Evolutionary conservation across 2,113 vertebrate species (phyloP).

Genomic region (Notarius quadriscutis): DNA sequence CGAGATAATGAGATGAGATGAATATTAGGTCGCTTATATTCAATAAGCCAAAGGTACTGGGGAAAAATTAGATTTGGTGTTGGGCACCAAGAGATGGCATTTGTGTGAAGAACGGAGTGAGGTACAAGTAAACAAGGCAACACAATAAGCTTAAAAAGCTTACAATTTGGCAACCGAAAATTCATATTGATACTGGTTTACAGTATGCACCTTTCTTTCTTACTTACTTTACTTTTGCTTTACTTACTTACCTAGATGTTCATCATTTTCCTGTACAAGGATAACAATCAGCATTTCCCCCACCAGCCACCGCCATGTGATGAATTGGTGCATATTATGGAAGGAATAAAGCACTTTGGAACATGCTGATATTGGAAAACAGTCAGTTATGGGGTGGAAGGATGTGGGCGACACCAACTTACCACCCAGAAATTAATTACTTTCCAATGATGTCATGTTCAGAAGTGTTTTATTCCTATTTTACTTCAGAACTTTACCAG

Average conservation of each 20-base stretch:
- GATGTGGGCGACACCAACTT: background rate
- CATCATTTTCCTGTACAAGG: background rate
- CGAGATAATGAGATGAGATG: no score
- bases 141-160: background rate
- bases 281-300: background rate
- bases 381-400: background rate
- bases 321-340: background rate
- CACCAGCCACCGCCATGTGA: background rate
- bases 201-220: background rate
- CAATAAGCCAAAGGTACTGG: background rate
- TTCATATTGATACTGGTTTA: background rate
- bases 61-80: background rate
- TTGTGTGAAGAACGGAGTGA: background rate
- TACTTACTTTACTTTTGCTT: no score
- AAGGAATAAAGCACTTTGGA: background rate
- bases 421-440: background rate
- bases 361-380: background rate
- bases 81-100: background rate
- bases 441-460: background rate
- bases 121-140: background rate
- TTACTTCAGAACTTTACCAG: background rate
- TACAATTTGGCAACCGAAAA: background rate
- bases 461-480: background rate
- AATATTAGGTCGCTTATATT: background rate
- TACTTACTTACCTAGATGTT: background rate